Evolutionary conservation across 2,797 vertebrate species (phyloP).

Genomic region (Paramormyrops hopkinsi): DNA sequence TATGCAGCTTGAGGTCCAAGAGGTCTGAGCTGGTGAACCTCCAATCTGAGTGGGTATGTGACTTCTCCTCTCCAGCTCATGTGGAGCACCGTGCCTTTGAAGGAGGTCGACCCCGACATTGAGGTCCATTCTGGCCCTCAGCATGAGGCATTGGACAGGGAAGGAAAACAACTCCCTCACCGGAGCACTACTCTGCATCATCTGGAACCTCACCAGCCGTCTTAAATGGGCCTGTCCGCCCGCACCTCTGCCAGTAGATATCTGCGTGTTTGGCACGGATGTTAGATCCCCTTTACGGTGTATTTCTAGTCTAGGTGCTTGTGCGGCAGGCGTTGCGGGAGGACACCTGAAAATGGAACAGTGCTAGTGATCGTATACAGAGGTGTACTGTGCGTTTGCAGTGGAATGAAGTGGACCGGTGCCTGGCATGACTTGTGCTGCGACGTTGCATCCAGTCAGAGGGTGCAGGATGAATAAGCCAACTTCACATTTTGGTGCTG

Average conservation of each 20-base stretch:
- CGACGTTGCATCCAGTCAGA: not conserved
- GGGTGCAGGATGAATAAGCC: not conserved
- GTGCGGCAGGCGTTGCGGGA: not conserved
- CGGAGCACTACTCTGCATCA: conserved; percentile 36
- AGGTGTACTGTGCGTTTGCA: not conserved
- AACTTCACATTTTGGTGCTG: not conserved
- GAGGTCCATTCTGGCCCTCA: conserved; percentile 46
- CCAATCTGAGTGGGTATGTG: conserved; percentile 12
- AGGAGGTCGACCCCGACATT: conserved; percentile 77
- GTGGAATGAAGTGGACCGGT: not conserved
- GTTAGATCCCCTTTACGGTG: not conserved
- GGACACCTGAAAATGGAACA: not conserved
- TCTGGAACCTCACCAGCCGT: not conserved
- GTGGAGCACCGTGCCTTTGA: conserved; percentile 94
- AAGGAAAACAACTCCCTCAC: conserved; percentile 30
- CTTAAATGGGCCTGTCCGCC: not conserved
- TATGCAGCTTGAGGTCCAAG: not conserved
- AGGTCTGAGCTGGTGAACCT: not conserved
- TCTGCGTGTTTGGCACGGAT: not conserved
- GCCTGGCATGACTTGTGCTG: not conserved
- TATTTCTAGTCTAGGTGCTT: not conserved
- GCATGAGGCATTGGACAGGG: conserved; percentile 28
- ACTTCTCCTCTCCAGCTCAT: conserved; percentile 70
- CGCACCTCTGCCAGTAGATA: not conserved
- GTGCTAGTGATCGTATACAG: not conserved